These are phyloP conservation scores for Troilus luridus DNA, from an alignment of 2,888 invertebrate genomes.

Conservation along the genomic window DNA sequence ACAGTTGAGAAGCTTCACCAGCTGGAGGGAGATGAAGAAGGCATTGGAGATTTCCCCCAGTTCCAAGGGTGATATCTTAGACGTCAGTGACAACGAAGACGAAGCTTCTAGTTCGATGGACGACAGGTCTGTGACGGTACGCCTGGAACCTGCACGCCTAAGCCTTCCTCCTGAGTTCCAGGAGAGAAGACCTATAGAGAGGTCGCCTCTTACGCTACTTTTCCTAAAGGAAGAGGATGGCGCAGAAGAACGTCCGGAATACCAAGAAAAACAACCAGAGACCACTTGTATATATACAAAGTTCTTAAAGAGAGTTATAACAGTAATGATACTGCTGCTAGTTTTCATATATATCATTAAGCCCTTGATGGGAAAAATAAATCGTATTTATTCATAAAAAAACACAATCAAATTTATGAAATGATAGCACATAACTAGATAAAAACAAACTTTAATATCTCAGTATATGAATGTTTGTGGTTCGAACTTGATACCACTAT, in stretches of 20 bases:
- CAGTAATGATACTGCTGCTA: not conserved
- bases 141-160: not conserved
- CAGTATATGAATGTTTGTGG: too few relatives aligned
- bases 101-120: not conserved
- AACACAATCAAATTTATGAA: not conserved
- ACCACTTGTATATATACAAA: not conserved
- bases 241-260: not conserved
- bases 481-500: too few relatives aligned
- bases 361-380: constrained; percentile 2
- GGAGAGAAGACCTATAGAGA: not conserved
- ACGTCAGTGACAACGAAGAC: not conserved
- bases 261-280: not conserved
- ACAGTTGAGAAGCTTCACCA: not conserved
- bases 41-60: not conserved
- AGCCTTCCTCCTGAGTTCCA: constrained; percentile 30
- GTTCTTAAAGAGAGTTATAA: constrained; percentile 3
- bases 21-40: constrained; percentile 39
- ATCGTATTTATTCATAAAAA: not conserved
- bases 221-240: not conserved
- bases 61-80: not conserved
- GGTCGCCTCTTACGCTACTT: not conserved
- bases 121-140: not conserved
- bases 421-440: not conserved
- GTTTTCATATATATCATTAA: not conserved
- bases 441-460: too few relatives aligned